These are phyloP conservation scores for Campopleginae sp. DNA, from an alignment of 2,888 invertebrate genomes.

Conservation along the genomic window DNA sequence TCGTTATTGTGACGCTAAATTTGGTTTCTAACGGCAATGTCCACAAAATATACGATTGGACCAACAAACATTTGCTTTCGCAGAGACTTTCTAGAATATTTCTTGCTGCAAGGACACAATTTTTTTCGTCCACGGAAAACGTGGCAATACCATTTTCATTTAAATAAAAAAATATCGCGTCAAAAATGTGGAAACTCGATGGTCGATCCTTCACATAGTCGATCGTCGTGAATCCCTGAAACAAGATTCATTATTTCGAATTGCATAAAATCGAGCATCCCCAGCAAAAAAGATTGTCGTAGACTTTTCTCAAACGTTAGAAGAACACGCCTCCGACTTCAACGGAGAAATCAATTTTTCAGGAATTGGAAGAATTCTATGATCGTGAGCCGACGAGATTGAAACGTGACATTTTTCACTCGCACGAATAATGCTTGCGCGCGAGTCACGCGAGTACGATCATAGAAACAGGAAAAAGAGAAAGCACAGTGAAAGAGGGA, in stretches of 20 bases:
- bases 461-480: slow-evolving; percentile 35
- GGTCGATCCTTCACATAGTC: too few relatives aligned
- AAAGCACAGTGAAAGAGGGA: background rate
- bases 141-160: background rate
- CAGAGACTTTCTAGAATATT: too few relatives aligned
- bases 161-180: background rate
- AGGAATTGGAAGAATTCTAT: slow-evolving; percentile 21
- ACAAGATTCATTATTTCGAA: background rate
- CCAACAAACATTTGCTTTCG: too few relatives aligned
- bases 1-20: too few relatives aligned
- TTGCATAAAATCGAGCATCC: background rate
- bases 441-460: slow-evolving; percentile 33
- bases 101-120: too few relatives aligned
- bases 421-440: slow-evolving; percentile 54
- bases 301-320: background rate
- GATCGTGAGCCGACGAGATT: slow-evolving; percentile 49
- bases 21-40: too few relatives aligned
- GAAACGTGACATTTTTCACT: slow-evolving; percentile 54
- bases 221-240: background rate
- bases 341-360: background rate
- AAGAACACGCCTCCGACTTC: background rate
- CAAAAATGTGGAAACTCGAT: background rate
- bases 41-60: too few relatives aligned
- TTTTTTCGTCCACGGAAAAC: background rate
- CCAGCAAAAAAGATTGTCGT: background rate